Base-by-base conservation (phyloP, 2,888 invertebrate species). In the Leptopilina myrica region DNA sequence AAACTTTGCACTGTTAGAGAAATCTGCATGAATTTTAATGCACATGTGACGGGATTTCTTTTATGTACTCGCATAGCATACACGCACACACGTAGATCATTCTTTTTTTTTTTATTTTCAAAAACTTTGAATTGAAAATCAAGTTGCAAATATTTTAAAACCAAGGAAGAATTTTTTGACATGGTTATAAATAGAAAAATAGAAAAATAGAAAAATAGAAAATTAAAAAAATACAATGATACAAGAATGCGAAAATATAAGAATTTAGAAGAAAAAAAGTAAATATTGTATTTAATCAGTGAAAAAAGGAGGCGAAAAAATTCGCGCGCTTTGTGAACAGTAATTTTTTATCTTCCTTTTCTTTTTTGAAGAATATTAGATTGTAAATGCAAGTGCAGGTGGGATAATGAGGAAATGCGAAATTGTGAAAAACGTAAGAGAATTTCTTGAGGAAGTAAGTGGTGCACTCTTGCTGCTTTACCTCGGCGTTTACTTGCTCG, bases 401-500 rank as follows among this genome's bases (percentile, higher is more conserved):
- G 64, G 33, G 53, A 33, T 73, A 73, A 73, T 73, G 33, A 73
- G 69, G 53, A 73, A 73, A 73, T 73, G 62, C 43, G 76, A 64
- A 76, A 76, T 40, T 43, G 64, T 15, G 40, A 76, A 40, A 9
- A 20, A 40, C 40, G 15, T 59, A 64, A 15, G 20, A 76, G 76
- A 78, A 75, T 76, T 78, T 53, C 73, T 78, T 46, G 14, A 62
- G 73, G 26, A 26, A 26, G 7, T 75, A 75, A 64, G 33, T 64
- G 43, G 20, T 64, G 62, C 64, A 76, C 64, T 76, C n/a, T 43
- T 76, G 43, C 40, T 59, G 64, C 26, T 43, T 76, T 76, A 64
- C 49, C 62, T 64, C 76, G 62, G 76, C 56, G 15, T 62, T 76
- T 33, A 64, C 76, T 76, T 76, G 64, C 76, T 76, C 62, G 62